Evolutionary conservation across 2,888 invertebrate genomes (phyloP), one percentile per base, ranked within the genome.

Genomic region (Hololepta plana): DNA sequence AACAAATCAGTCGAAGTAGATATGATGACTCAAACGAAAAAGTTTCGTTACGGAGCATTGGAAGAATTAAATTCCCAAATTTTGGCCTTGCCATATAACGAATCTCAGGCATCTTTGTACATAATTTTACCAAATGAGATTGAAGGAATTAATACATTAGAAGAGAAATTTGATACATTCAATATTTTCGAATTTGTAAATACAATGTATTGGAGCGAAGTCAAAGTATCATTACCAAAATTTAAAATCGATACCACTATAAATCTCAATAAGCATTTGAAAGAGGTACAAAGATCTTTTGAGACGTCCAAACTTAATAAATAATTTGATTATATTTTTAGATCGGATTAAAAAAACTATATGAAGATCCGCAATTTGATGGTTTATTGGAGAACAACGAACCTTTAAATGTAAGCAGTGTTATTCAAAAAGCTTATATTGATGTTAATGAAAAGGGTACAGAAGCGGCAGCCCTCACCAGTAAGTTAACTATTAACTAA

Each of bases 241-340:
- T 41, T 42, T 27, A 33, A 35, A 6, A 37, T 37, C 23, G 39
- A 38, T 27, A 29, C 31, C 3, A 26, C 28, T 4, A 32, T 35
- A 12, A 57, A 74, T 33, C 54, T 81, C 14, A 57, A 55, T 9
- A 46, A 53, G 0, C 40, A 64, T 8, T 47, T 80, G 24, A 47
- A 59, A 10, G 61, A 69, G 57, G 79, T 79, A n/a, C n/a, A n/a
- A n/a, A n/a, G n/a, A n/a, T n/a, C n/a, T 17, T 17, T 17, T 17
- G 6, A 10, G 9, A 6, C 9, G 6, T 6, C 6, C n/a, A n/a
- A 8, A 6, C 6, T 2, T 11, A 12, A 22, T 22, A 9, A 3
- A 12, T n/a, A 10, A 3, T 2, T 10, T 12, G 9, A 8, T 3
- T 9, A 3, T 8, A 3, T n/a, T 28, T 20, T 13, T 16, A 41